Base-by-base conservation (phyloP, 2,888 invertebrate genomes). In the Folsomia candida region DNA sequence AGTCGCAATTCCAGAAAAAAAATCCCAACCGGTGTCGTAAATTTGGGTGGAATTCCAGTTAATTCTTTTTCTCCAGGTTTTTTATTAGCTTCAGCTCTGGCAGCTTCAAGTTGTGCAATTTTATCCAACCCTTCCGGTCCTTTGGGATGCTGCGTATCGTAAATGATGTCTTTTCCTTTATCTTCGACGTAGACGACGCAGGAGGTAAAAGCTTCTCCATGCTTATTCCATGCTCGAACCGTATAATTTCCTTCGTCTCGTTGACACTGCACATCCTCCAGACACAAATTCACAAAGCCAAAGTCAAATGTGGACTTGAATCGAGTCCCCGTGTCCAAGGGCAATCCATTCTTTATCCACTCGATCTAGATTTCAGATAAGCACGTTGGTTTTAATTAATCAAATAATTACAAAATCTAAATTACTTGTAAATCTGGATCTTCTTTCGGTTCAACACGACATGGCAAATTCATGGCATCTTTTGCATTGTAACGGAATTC, bases 291-390 rank as follows among this genome's bases (percentile, higher is more conserved):
- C 3, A 97, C 97, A 82, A 94, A 97, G 67, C 98, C 98, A 83
- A 97, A 97, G 82, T 99, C 98, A 82, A 91, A 92, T 1, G 92
- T 93, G 82, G 94, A 89, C 83, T 94, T 94, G 83, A 94, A 96
- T 37, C 75, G 70, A 1, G 76, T 73, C 14, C 75, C 75, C 22
- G 51, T 91, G 79, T 91, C 91, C 62, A 95, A 84, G 37, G 90
- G 87, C 84, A 94, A 93, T 63, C 94, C 94, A 82, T 95, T 95
- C 82, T 95, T 93, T 83, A 91, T 94, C 95, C 95, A 96, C 85
- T 95, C 94, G n/a, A n/a, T n/a, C n/a, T n/a, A n/a, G n/a, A n/a
- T n/a, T n/a, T n/a, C 77, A 95, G 90, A 82, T 90, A 65, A 59
- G 64, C 69, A 14, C 14, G 18, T 51, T 51, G 18, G 11, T 51